Conservation (phyloP, 2,797 vertebrate genomes). For the Ispidina lecontei region DNA sequence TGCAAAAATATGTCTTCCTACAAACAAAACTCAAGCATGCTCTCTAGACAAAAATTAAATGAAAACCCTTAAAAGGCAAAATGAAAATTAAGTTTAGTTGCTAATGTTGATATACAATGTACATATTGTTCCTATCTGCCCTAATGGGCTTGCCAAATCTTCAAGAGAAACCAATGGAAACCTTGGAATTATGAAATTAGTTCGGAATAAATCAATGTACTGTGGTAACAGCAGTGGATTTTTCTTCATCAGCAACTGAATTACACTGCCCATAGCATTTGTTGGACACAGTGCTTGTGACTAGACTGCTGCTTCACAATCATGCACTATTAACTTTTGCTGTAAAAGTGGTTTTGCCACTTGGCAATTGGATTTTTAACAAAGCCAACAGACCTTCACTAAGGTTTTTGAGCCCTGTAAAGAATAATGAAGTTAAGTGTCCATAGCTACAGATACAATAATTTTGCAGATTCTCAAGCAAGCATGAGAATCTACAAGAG, state of each 20-base stretch:
- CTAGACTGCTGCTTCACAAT: slow-evolving; percentile 8
- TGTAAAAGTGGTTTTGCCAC: slow-evolving; percentile 10
- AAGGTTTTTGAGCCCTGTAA: background rate
- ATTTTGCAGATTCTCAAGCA: slow-evolving; percentile 5
- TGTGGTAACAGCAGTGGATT: slow-evolving; percentile 24
- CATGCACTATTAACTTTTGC: slow-evolving; percentile 48
- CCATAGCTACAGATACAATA: background rate
- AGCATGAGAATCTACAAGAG: background rate
- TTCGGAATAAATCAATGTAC: background rate
- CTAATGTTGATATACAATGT: background rate
- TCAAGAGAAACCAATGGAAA: background rate
- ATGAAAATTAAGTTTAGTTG: background rate
- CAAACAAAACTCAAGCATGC: background rate
- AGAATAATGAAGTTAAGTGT: background rate
- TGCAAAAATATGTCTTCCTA: background rate
- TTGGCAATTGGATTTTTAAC: slow-evolving; percentile 17
- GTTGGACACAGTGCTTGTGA: slow-evolving; percentile 2
- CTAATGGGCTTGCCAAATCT: background rate
- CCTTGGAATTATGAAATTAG: background rate
- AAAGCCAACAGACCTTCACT: background rate
- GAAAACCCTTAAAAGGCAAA: background rate
- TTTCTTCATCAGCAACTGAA: slow-evolving; percentile 47
- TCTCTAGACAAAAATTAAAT: background rate
- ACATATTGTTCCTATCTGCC: background rate
- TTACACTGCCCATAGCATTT: slow-evolving; percentile 20